Conservation (phyloP, 2,888 invertebrate species). For the Alentia gelatinosa region DNA sequence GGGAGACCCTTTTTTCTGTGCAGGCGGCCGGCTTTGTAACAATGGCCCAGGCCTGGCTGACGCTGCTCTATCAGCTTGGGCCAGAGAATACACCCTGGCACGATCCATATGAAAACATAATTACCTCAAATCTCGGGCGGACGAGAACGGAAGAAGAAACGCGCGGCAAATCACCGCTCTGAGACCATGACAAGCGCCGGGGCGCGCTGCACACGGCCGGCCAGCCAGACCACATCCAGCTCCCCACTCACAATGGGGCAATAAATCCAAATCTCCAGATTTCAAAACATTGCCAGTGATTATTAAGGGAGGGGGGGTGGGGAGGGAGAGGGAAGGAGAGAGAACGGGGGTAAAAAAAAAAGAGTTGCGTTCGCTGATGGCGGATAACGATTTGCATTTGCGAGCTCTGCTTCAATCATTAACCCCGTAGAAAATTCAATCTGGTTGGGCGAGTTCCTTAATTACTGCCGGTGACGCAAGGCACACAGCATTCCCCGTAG, state of each 20-base stretch:
- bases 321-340: background rate
- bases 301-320: background rate
- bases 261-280: slow-evolving; percentile 47
- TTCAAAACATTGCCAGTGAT: slow-evolving; percentile 47
- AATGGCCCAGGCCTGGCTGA: background rate
- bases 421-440: slow-evolving; percentile 49
- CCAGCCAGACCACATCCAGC: background rate
- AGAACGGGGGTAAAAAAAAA: background rate
- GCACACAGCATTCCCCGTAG: background rate
- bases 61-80: background rate
- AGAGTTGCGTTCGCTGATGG: background rate
- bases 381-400: slow-evolving; percentile 49
- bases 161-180: slow-evolving; percentile 28
- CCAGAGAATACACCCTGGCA: slow-evolving; percentile 44
- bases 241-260: background rate
- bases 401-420: slow-evolving; percentile 29
- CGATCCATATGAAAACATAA: slow-evolving; percentile 51
- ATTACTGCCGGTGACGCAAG: background rate
- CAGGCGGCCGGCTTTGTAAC: background rate
- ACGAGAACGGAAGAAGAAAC: slow-evolving; percentile 26
- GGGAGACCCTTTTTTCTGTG: background rate
- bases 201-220: background rate
- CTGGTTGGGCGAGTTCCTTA: slow-evolving; percentile 17
- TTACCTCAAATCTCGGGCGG: slow-evolving; percentile 28
- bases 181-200: background rate